These are phyloP conservation scores for Sardinella longiceps DNA, from an alignment of 2,797 vertebrate species.

Conservation along the genomic window DNA sequence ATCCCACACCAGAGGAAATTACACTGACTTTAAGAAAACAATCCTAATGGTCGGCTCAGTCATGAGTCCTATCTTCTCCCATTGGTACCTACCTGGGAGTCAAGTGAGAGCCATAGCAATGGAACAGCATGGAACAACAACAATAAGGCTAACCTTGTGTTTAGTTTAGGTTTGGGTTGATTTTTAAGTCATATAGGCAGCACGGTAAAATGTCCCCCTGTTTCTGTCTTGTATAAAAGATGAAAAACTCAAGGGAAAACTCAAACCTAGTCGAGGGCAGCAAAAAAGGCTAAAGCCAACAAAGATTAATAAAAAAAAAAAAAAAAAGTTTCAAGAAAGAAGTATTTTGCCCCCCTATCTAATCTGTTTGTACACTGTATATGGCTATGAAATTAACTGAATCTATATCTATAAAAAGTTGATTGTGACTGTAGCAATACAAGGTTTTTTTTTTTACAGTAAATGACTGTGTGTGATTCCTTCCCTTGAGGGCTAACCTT, in stretches of 20 bases:
- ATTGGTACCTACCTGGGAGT: not conserved
- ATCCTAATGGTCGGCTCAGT: not conserved
- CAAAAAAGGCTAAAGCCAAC: no score
- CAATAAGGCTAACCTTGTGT: not conserved
- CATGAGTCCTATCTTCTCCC: not conserved
- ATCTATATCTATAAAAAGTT: not conserved
- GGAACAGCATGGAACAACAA: not conserved
- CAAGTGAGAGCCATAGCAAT: not conserved
- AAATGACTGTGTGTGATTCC: not conserved
- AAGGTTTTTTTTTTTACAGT: no score
- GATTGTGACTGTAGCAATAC: not conserved
- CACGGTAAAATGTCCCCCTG: not conserved
- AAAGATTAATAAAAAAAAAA: not conserved
- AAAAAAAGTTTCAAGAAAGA: not conserved
- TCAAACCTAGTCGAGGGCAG: no score
- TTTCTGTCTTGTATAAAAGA: no score
- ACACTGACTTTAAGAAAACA: slow-evolving; percentile 31
- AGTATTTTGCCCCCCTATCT: no score
- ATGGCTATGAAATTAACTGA: not conserved
- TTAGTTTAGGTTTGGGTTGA: not conserved
- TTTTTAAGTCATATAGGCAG: not conserved
- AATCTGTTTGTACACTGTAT: no score
- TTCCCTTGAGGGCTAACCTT: not conserved
- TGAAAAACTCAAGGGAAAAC: no score
- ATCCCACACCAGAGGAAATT: slow-evolving; percentile 62